Evolutionary conservation across 2,888 invertebrate species (phyloP).

Genomic region (Tinea semifulvella): DNA sequence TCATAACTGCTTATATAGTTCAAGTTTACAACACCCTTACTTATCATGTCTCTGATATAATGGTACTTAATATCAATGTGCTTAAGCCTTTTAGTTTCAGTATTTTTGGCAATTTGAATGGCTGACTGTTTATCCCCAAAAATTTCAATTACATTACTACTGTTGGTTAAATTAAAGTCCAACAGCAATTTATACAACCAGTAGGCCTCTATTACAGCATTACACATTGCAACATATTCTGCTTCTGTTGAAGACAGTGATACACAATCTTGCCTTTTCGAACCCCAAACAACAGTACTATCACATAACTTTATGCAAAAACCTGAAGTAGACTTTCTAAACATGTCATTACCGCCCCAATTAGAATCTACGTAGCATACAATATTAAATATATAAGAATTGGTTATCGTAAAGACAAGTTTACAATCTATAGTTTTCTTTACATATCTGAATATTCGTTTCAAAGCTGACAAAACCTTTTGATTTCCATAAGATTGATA

Average conservation of each 20-base stretch:
- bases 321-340: slow-evolving; percentile 11
- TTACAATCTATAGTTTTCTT: neutral
- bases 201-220: neutral
- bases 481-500: neutral
- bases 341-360: slow-evolving; percentile 15
- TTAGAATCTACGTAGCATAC: slow-evolving; percentile 14
- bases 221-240: slow-evolving; percentile 15
- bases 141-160: neutral
- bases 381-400: slow-evolving; percentile 3
- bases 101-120: neutral
- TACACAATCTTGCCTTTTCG: slow-evolving; percentile 14
- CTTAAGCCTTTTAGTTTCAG: neutral
- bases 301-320: slow-evolving; percentile 3
- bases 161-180: neutral
- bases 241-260: slow-evolving; percentile 15
- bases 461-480: neutral
- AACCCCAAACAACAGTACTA: slow-evolving; percentile 11
- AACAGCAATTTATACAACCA: neutral
- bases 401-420: neutral
- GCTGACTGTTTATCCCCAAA: neutral
- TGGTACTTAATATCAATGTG: no score
- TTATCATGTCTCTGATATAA: no score
- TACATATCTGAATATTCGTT: neutral
- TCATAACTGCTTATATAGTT: neutral
- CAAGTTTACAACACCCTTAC: no score